Evolutionary conservation across 2,797 vertebrate genomes (phyloP).

Genomic region (Cynopterus sphinx): DNA sequence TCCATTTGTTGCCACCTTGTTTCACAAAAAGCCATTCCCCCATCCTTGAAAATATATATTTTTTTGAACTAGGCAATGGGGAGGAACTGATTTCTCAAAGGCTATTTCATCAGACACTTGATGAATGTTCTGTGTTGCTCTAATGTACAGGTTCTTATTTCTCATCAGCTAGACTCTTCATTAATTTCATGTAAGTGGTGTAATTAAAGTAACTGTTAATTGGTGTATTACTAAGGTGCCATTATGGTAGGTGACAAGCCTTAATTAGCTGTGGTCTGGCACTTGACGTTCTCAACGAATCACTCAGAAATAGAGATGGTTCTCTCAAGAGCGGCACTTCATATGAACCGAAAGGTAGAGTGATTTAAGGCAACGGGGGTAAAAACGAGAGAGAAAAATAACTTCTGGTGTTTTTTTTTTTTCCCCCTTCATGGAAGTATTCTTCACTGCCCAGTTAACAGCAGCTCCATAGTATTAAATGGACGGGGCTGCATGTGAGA

Average conservation of each 20-base stretch:
- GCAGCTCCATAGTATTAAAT: neutral
- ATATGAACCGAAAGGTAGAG: slow-evolving; percentile 50
- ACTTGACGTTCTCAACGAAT: slow-evolving; percentile 67
- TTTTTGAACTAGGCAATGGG: slow-evolving; percentile 42
- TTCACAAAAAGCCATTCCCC: neutral
- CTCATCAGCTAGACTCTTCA: slow-evolving; percentile 71
- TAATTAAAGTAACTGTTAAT: slow-evolving; percentile 79
- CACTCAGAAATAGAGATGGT: slow-evolving; percentile 59
- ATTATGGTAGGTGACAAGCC: slow-evolving; percentile 72
- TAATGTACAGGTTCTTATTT: slow-evolving; percentile 7
- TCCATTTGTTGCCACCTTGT: slow-evolving; percentile 6
- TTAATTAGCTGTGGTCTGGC: slow-evolving; percentile 76
- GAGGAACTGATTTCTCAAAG: slow-evolving; percentile 73
- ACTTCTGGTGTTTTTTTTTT: neutral
- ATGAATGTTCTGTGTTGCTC: slow-evolving; percentile 62
- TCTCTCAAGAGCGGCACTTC: slow-evolving; percentile 55
- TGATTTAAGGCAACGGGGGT: slow-evolving; percentile 5
- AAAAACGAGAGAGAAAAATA: neutral
- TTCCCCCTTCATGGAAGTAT: neutral
- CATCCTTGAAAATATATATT: neutral
- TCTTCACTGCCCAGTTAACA: neutral
- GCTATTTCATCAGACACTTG: slow-evolving; percentile 57
- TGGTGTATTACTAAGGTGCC: slow-evolving; percentile 69
- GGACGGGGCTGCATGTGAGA: neutral
- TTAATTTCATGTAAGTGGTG: slow-evolving; percentile 67